These are phyloP conservation scores for Lineus longissimus DNA, from an alignment of 1,140 invertebrate genomes.

Conservation along the genomic window DNA sequence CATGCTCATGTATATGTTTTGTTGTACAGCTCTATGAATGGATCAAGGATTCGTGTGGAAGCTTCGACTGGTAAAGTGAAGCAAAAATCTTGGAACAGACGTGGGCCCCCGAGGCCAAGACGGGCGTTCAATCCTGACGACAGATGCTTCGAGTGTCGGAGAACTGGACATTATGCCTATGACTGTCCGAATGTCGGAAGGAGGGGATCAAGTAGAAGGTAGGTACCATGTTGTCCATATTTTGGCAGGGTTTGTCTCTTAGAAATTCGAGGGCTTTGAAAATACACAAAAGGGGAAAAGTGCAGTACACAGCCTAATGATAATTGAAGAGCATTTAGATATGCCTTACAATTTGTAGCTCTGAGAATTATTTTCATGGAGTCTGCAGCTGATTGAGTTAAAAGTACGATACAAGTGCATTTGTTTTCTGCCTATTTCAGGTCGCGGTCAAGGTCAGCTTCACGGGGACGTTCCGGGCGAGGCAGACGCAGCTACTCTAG, in stretches of 20 bases:
- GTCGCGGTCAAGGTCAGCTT: constrained; percentile 20
- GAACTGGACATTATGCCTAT: constrained; percentile 84
- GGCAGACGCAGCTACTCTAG: constrained; percentile 13
- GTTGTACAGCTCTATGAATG: constrained; percentile 71
- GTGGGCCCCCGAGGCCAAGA: constrained; percentile 47
- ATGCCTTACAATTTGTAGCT: no score
- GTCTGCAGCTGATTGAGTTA: no score
- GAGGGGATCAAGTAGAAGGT: background rate
- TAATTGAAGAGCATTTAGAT: no score
- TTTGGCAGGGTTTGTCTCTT: no score
- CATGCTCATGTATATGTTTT: no score
- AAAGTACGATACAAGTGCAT: no score
- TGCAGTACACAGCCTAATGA: no score
- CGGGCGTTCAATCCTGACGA: constrained; percentile 71
- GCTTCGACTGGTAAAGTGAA: constrained; percentile 74
- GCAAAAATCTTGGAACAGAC: constrained; percentile 45
- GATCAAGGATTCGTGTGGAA: constrained; percentile 82
- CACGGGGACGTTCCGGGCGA: constrained; percentile 15
- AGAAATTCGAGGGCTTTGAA: no score
- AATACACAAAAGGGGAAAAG: background rate
- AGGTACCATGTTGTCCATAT: no score
- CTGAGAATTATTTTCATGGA: no score
- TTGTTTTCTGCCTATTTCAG: no score
- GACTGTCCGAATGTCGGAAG: constrained; percentile 62
- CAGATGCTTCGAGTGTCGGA: constrained; percentile 88